Percentiles rank a stretch among this genome's conserved stretches.
These are phyloP conservation scores for Bombus waltoni DNA, from an alignment of 1,140 invertebrate species.

Conservation along the genomic window DNA sequence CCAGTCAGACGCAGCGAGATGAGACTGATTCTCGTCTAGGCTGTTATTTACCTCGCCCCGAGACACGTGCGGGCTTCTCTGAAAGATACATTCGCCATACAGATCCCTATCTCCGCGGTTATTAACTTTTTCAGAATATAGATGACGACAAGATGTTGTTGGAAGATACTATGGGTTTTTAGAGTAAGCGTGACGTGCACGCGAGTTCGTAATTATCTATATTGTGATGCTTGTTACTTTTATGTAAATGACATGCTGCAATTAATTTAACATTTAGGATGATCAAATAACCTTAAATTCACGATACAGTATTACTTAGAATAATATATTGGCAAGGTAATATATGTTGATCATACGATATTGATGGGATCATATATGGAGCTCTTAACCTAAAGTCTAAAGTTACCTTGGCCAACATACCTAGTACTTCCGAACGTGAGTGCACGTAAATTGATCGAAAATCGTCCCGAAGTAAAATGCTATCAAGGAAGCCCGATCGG, in stretches of 20 bases:
- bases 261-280: too few species aligned
- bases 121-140: neutral
- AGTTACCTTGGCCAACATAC: neutral
- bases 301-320: too few species aligned
- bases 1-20: slow-evolving; percentile 3
- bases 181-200: too few species aligned
- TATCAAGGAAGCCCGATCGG: neutral
- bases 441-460: neutral
- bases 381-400: neutral
- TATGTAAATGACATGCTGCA: too few species aligned
- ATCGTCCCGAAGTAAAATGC: neutral
- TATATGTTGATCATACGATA: too few species aligned
- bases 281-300: too few species aligned
- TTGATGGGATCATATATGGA: neutral
- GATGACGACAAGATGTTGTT: too few species aligned
- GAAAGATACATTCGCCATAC: neutral
- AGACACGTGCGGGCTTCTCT: neutral
- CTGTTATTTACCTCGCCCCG: neutral
- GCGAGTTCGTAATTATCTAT: too few species aligned
- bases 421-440: neutral
- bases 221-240: too few species aligned
- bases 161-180: too few species aligned
- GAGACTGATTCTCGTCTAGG: slow-evolving; percentile 6
- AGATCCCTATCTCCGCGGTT: neutral
- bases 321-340: too few species aligned